phyloP scores from a whole-genome alignment of 30 jellyfish, hydroid and myxozoan species.

The Aurelia aurita region DNA sequence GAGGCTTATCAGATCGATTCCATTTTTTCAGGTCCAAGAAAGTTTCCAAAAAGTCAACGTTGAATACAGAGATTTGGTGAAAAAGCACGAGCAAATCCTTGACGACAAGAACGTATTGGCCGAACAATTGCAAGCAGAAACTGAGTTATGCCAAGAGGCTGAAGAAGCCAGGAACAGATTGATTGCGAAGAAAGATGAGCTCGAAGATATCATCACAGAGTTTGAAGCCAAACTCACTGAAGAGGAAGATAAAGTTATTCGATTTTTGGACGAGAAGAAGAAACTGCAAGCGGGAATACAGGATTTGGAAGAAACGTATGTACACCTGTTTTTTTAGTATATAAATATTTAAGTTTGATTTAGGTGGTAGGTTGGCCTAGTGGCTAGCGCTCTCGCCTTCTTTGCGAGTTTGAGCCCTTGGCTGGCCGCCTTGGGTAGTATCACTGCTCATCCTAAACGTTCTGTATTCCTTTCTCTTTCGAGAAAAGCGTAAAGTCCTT shows the following conservation, averaged over 20 bases:
- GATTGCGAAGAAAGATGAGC: conserved; percentile 82
- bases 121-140: conserved; percentile 97
- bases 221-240: conserved; percentile 86
- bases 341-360: too few species aligned
- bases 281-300: conserved; percentile 93
- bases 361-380: too few species aligned
- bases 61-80: conserved; percentile 75
- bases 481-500: too few species aligned
- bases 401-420: too few species aligned
- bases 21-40: conserved; percentile 71
- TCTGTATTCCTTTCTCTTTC: too few species aligned
- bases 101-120: conserved; percentile 94
- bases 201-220: conserved; percentile 94
- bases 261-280: conserved; percentile 86
- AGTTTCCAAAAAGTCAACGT: conserved; percentile 81
- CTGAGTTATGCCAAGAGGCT: conserved; percentile 98
- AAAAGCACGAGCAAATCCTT: conserved; percentile 79
- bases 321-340: background rate
- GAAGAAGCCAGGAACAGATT: conserved; percentile 94
- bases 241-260: conserved; percentile 90
- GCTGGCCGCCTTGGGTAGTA: too few species aligned
- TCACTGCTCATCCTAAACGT: too few species aligned
- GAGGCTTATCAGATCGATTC: too few species aligned
- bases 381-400: too few species aligned
- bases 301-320: conserved; percentile 96